phyloP scores from a whole-genome alignment of 2,797 vertebrate species.

The Chloroceryle amazona region DNA sequence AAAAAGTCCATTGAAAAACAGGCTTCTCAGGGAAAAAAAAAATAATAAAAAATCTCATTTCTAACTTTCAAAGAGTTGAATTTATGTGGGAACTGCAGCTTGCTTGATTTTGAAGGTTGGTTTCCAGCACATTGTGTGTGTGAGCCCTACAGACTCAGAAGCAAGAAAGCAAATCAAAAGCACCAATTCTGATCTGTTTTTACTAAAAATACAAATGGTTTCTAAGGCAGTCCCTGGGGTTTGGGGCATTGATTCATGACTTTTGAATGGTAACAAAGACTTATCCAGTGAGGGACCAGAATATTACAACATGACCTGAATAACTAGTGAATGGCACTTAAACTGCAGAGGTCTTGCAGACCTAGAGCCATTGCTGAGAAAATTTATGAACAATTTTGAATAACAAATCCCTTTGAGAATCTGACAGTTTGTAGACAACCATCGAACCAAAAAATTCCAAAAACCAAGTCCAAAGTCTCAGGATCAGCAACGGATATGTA shows the following conservation, averaged over 20 bases:
- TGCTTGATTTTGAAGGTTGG: background rate
- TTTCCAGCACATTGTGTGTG: background rate
- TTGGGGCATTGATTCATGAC: background rate
- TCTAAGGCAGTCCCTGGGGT: background rate
- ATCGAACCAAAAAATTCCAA: background rate
- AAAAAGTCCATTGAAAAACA: background rate
- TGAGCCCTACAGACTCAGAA: background rate
- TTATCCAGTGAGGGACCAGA: background rate
- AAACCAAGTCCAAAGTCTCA: background rate
- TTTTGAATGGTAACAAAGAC: background rate
- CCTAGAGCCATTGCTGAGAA: background rate
- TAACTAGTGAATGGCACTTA: background rate
- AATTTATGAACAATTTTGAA: background rate
- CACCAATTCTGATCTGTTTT: background rate
- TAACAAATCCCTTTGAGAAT: background rate
- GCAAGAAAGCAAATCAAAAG: background rate
- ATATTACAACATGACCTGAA: background rate
- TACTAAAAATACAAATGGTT: background rate
- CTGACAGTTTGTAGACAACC: background rate
- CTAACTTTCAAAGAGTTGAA: background rate
- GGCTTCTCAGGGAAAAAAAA: background rate
- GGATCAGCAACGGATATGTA: constrained; percentile 38
- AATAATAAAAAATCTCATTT: background rate
- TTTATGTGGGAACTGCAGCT: background rate
- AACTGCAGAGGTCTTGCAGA: background rate